phyloP scores from a whole-genome alignment of 37 sponge, comb jelly and placozoan genomes.

The Hormiphora californensis region DNA sequence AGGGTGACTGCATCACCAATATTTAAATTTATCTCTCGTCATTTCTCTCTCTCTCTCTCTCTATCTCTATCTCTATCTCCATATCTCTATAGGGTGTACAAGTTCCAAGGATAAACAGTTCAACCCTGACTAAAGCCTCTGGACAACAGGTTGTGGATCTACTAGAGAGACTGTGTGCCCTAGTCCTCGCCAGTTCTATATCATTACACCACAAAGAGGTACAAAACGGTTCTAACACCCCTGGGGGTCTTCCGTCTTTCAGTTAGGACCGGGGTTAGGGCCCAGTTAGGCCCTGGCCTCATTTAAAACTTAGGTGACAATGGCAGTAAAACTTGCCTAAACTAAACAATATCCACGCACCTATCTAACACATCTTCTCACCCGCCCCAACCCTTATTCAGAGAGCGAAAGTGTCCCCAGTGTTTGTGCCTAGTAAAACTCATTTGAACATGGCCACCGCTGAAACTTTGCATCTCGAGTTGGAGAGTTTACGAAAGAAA shows the following conservation, averaged over 20 bases:
- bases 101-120: slow-evolving; percentile 9
- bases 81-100: background rate
- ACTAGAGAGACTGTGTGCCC: background rate
- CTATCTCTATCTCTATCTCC: background rate
- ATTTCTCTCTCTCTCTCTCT: no score
- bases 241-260: no score
- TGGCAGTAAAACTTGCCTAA: no score
- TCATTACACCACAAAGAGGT: slow-evolving; percentile 14
- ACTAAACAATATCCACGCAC: no score
- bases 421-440: background rate
- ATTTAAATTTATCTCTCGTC: no score
- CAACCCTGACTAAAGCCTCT: slow-evolving; percentile 10
- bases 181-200: background rate
- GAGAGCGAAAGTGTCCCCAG: background rate
- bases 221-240: no score
- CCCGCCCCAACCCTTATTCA: no score
- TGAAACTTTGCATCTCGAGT: background rate
- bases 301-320: no score
- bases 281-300: no score
- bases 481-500: background rate
- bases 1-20: no score
- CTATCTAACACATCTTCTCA: no score
- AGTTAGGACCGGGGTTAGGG: no score
- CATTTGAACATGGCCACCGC: slow-evolving; percentile 23
- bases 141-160: background rate